Evolutionary conservation across 2,888 invertebrate species (phyloP).

Genomic region (Microchrysa polita): DNA sequence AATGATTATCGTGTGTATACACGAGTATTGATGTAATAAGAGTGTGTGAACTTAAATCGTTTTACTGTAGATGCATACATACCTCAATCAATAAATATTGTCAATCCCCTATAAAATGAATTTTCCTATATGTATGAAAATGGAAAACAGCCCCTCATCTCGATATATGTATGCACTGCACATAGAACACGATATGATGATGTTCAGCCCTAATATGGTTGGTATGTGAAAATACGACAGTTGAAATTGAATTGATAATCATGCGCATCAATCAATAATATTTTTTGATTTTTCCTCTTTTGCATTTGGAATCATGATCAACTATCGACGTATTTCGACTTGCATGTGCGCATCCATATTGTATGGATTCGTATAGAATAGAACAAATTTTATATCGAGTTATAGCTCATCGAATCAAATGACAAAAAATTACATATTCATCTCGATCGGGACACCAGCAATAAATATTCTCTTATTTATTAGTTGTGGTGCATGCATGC

Average conservation of each 20-base stretch:
- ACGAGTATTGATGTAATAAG: neutral
- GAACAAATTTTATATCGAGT: neutral
- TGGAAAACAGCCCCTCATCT: too few species aligned
- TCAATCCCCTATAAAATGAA: slow-evolving; percentile 9
- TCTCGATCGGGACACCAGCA: neutral
- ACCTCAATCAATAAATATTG: neutral
- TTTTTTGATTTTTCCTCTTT: slow-evolving; percentile 36
- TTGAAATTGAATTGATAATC: slow-evolving; percentile 45
- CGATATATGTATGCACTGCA: slow-evolving; percentile 23
- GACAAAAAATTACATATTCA: slow-evolving; percentile 1
- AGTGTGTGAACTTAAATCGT: too few species aligned
- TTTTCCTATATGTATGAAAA: neutral
- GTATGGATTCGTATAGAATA: too few species aligned
- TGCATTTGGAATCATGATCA: slow-evolving; percentile 20
- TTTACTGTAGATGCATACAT: neutral
- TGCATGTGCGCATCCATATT: neutral
- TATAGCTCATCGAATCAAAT: neutral
- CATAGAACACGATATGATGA: too few species aligned
- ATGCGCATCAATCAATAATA: slow-evolving; percentile 49
- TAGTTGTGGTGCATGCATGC: neutral
- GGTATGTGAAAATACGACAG: slow-evolving; percentile 10
- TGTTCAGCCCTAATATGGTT: too few species aligned
- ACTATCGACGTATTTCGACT: neutral
- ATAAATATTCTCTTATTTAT: neutral
- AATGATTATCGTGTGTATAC: slow-evolving; percentile 11